Conservation (phyloP, 1,140 invertebrate genomes). For the Drosophila teissieri region DNA sequence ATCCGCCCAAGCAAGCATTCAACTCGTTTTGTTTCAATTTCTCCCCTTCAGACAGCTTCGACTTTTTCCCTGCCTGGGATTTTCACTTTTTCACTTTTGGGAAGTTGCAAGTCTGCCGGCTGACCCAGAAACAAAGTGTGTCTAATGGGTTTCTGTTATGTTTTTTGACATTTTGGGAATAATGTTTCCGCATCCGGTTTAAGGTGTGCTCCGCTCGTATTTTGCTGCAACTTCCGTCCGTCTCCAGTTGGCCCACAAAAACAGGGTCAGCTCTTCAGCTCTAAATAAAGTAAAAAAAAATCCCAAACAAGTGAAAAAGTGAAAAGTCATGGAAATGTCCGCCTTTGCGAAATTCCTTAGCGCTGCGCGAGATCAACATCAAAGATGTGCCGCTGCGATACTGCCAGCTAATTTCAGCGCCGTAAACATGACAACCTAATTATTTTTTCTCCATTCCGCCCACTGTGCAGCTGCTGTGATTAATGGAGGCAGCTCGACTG, state of each 20-base stretch:
- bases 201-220: slow-evolving; percentile 64
- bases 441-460: slow-evolving; percentile 68
- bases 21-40: slow-evolving; percentile 65
- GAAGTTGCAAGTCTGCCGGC: slow-evolving; percentile 46
- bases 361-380: slow-evolving; percentile 51
- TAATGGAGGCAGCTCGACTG: slow-evolving; percentile 51
- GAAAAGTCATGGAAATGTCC: slow-evolving; percentile 51
- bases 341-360: slow-evolving; percentile 19
- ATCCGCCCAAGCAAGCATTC: slow-evolving; percentile 39
- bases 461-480: slow-evolving; percentile 45
- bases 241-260: slow-evolving; percentile 16
- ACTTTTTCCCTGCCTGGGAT: slow-evolving; percentile 43
- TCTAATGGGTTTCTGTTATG: slow-evolving; percentile 80
- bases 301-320: slow-evolving; percentile 4
- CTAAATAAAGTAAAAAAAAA: slow-evolving; percentile 20
- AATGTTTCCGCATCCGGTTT: slow-evolving; percentile 82
- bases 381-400: slow-evolving; percentile 70
- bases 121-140: slow-evolving; percentile 80
- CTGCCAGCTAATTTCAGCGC: slow-evolving; percentile 78
- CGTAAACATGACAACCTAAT: slow-evolving; percentile 82
- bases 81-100: slow-evolving; percentile 73
- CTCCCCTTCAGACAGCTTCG: slow-evolving; percentile 38
- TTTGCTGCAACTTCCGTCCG: slow-evolving; percentile 73
- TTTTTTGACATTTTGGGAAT: slow-evolving; percentile 82
- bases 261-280: slow-evolving; percentile 70